Evolutionary conservation across 2,797 vertebrate genomes (phyloP), one percentile per base, ranked within the genome.

Genomic region (Triplophysa yarkandensis): DNA sequence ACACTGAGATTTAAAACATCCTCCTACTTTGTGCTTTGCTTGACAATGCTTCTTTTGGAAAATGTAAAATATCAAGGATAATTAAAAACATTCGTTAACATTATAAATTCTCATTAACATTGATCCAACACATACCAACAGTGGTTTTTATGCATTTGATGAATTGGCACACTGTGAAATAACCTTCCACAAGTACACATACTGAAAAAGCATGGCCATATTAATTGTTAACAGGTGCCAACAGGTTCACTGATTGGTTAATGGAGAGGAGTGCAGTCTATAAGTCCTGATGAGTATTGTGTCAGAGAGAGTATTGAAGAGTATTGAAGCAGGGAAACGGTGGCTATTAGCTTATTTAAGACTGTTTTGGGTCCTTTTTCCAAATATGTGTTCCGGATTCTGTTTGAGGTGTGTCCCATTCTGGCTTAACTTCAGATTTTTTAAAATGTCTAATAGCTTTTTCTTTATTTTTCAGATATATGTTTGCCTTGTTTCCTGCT

Each of bases 221-320:
- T 9, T 32, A 21, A 79, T 65, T 63, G 34, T 32, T 25, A 50
- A 48, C 77, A 79, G 50, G 60, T 79, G 77, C 39, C 43, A 10
- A 4, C n/a, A 16, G 14, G 23, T 23, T 74, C 60, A 19, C 50
- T 66, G 57, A 78, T 68, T 68, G 66, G 66, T 41, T 60, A 4
- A 54, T 36, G 19, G 10, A 28, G 13, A 32, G 4, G 10, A 8
- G 14, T 39, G 6, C 13, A 8, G 4, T 41, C 1, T 79, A 43
- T 71, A 70, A 50, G 13, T 32, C 10, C 11, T 14, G 13, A n/a
- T 62, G 27, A 14, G 9, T 0, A 13, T 19, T 32, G 16, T 25
- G 10, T 6, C 0, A 6, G 1, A 10, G 8, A 68, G 27, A 17
- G 11, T 8, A 2, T 4, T 1, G 48, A 2, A 4, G 39, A 34